Conservation (phyloP, 2,797 vertebrate species). For the Poeciliopsis turneri region DNA sequence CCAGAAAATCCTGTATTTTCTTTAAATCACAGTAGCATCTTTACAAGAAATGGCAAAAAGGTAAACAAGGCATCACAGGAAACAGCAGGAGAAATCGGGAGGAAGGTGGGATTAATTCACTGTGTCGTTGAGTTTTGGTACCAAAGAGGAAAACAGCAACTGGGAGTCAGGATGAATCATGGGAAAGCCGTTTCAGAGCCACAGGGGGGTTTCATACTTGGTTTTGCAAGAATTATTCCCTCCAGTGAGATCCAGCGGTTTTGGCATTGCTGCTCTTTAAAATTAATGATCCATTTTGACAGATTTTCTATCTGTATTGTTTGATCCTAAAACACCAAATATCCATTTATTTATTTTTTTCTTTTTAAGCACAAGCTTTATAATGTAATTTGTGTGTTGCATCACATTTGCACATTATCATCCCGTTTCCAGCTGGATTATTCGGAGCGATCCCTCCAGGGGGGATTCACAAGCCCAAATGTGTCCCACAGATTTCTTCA, state of each 20-base stretch:
- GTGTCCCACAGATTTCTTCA: constrained; percentile 1
- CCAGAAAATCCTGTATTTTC: neutral
- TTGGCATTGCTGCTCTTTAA: neutral
- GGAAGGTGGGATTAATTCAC: constrained; percentile 4
- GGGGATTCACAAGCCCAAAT: neutral
- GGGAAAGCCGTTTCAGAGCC: neutral
- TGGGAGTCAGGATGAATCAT: constrained; percentile 11
- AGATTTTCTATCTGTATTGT: neutral
- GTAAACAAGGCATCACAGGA: neutral
- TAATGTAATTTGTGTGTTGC: neutral
- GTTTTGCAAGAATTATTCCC: neutral
- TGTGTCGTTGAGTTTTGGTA: constrained; percentile 9
- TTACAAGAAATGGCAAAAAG: neutral
- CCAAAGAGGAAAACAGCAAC: constrained; percentile 6
- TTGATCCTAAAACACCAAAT: neutral
- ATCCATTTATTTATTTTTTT: neutral
- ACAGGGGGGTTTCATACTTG: neutral
- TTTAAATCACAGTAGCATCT: neutral
- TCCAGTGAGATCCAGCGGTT: neutral
- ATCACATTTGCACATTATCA: neutral
- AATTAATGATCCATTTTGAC: neutral
- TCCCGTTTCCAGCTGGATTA: neutral
- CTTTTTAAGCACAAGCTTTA: neutral
- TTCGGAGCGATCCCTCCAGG: neutral
- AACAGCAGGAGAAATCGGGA: neutral